Conservation (phyloP, 2,888 invertebrate genomes). For the Platypus cylindrus region DNA sequence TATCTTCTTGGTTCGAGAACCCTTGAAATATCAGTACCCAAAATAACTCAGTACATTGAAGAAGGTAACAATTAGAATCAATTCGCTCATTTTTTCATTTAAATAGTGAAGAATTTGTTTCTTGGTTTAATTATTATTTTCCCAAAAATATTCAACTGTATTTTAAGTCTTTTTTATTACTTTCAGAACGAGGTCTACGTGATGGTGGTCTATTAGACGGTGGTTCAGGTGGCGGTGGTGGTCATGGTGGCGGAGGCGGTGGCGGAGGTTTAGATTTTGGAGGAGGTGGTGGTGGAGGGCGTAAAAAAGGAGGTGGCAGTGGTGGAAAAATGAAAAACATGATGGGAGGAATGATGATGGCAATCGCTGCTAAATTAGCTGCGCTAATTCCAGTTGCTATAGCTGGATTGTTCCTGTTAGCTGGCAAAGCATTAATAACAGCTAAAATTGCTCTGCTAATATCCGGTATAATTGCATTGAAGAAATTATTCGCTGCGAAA, state of each 20-base stretch:
- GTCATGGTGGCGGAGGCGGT: conserved; percentile 2
- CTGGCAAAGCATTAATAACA: conserved; percentile 73
- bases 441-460: conserved; percentile 69
- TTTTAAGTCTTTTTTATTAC: conserved; percentile 15
- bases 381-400: conserved; percentile 70
- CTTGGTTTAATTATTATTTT: conserved; percentile 5
- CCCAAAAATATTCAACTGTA: conserved; percentile 1
- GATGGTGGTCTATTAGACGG: too few relatives aligned
- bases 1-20: conserved; percentile 63
- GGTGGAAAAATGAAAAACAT: conserved; percentile 70
- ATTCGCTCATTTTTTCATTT: too few relatives aligned
- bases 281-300: conserved; percentile 37
- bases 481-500: conserved; percentile 65
- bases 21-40: conserved; percentile 63
- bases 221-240: conserved; percentile 40
- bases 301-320: conserved; percentile 37
- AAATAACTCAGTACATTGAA: conserved; percentile 57
- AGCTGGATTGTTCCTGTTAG: conserved; percentile 66
- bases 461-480: conserved; percentile 68
- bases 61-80: conserved; percentile 47
- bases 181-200: neutral
- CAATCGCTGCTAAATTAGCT: conserved; percentile 71
- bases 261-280: conserved; percentile 31
- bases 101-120: too few relatives aligned
- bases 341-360: conserved; percentile 89